Evolutionary conservation across 2,888 invertebrate species (phyloP), one percentile per base, ranked within the genome.

Genomic region (Agrochola litura): DNA sequence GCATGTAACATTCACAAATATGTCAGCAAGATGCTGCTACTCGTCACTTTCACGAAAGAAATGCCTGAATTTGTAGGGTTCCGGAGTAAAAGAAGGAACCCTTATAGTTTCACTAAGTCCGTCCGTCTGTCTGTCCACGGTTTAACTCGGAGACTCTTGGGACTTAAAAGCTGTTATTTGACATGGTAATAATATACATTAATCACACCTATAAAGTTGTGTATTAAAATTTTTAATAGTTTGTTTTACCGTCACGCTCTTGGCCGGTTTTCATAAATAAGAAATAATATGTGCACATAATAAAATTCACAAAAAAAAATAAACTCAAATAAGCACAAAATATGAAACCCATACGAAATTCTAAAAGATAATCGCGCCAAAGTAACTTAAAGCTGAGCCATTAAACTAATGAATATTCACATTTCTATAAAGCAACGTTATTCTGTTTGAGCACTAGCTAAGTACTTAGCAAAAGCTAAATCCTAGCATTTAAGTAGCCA

Each of bases 381-480:
- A 68, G 41, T 66, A 49, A 41, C 56, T 25, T 64, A 63, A 78
- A 76, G 70, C 72, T 10, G 12, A 73, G 25, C 68, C 71, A 78
- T 84, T 81, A 86, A 75, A 78, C 69, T 84, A 86, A 82, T 73
- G 75, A 79, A 72, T 43, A 52, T 79, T 87, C 81, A 84, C 84
- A 85, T 85, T 84, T 85, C 77, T 78, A 73, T 72, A 74, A 19
- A 67, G 61, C 41, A 75, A 73, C 73, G 49, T 76, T 77, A 73
- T 76, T 82, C 73, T 76, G 76, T 71, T 70, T 70, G 72, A 86
- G 61, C 70, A 72, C 82, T 71, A 54, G 25, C 71, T 82, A 77
- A 83, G 79, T 81, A 86, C 83, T 87, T 81, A 80, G 76, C 41
- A 60, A 73, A 79, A 79, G 77, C 84, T 82, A 76, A 79, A 86